phyloP scores from a whole-genome alignment of 2,888 invertebrate genomes.

The Dusona sp. region DNA sequence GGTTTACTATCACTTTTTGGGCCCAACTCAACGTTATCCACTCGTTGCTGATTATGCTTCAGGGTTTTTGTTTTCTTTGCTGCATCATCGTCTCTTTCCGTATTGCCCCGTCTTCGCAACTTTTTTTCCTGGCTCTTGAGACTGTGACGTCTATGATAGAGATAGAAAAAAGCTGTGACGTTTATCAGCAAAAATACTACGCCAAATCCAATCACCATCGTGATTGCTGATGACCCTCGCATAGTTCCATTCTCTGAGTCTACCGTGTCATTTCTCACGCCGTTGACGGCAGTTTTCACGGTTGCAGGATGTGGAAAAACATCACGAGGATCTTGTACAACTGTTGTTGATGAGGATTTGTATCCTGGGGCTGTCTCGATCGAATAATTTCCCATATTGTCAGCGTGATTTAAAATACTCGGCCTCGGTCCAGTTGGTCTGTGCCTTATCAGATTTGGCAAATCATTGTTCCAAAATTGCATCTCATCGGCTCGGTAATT shows the following conservation, averaged over 20 bases:
- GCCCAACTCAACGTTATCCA: constrained; percentile 85
- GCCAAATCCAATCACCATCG: constrained; percentile 86
- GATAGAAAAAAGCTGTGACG: constrained; percentile 88
- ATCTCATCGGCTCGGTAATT: constrained; percentile 92
- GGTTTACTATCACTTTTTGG: constrained; percentile 85
- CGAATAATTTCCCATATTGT: constrained; percentile 76
- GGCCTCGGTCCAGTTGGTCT: constrained; percentile 78
- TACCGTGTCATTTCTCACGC: constrained; percentile 75
- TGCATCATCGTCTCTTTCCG: constrained; percentile 85
- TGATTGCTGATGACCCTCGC: constrained; percentile 81
- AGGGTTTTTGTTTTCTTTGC: constrained; percentile 77
- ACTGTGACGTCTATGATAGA: constrained; percentile 89
- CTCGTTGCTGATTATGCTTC: constrained; percentile 83
- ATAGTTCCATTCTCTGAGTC: constrained; percentile 84
- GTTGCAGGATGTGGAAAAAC: constrained; percentile 46
- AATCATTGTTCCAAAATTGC: constrained; percentile 93
- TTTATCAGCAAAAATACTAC: constrained; percentile 91
- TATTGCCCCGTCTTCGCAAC: constrained; percentile 85
- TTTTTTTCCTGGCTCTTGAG: constrained; percentile 86
- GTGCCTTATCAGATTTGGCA: constrained; percentile 89
- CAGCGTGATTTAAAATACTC: constrained; percentile 76
- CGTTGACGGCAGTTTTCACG: constrained; percentile 79
- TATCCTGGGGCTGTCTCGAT: constrained; percentile 75
- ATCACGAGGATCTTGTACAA: constrained; percentile 42
- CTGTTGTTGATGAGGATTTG: constrained; percentile 61